Evolutionary conservation across 2,888 invertebrate species (phyloP), one percentile per base, ranked within the genome.

Genomic region (Machimus atricapillus): DNA sequence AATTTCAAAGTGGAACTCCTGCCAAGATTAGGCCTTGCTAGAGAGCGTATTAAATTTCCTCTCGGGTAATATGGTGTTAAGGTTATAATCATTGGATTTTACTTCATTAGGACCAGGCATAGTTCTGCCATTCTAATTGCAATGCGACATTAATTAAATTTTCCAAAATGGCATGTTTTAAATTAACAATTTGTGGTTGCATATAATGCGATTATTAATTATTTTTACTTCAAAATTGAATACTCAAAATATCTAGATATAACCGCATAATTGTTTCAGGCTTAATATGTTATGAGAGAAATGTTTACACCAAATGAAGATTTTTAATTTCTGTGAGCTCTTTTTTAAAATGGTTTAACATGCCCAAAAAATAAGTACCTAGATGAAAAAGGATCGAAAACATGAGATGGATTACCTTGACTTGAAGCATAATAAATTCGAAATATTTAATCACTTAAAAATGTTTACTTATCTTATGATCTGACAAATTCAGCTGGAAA

Each of bases 11-110:
- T 82, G 66, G 82, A 66, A 58, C 58, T 82, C 52, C 66, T 82
- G 82, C 58, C 58, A 82, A 58, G 52, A 82, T 82, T 82, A 66
- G 58, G 66, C 37, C n/a, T 40, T 34, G 34, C 19, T 19, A 12
- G 58, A n/a, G 40, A 56, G 34, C 56, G 58, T 82, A 82, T 58
- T 82, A 58, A 58, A 82, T 82, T 82, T 58, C 58, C 82, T 81
- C 52, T 23, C n/a, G 52, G 79, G 79, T 79, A 40, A 40, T 52
- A 82, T 82, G 27, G 34, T 82, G 58, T 66, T 58, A 82, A 66
- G 58, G 23, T 82, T 82, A 58, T 82, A 58, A 82, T 58, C 37
- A 82, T 82, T 82, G 66, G 31, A 82, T 82, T 66, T 82, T 58
- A 66, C 19, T 58, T 82, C 58, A 82, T 82, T 82, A 58, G 58